phyloP scores from a whole-genome alignment of 2,113 vertebrate genomes.

The Mormyrus iriodes region DNA sequence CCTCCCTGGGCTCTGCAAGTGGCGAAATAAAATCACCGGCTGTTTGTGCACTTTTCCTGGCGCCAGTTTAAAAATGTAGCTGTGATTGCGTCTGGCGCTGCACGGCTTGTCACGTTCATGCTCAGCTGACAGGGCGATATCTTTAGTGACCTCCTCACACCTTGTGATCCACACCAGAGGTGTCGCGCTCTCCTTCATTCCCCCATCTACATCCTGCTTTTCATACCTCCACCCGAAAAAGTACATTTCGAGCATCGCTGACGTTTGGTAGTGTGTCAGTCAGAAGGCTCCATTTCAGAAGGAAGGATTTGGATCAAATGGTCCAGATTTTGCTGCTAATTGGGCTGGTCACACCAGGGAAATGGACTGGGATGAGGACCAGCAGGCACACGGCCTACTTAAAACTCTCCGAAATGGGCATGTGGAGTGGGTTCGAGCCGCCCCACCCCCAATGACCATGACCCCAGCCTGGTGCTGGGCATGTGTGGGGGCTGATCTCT shows the following conservation, averaged over 20 bases:
- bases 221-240: not conserved
- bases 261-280: not conserved
- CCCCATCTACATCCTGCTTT: not conserved
- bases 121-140: not conserved
- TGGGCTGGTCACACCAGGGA: not conserved
- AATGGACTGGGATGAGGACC: not conserved
- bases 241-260: not conserved
- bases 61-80: not conserved
- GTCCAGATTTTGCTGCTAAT: not conserved
- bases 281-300: not conserved
- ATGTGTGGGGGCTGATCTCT: not conserved
- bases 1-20: not conserved
- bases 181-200: not conserved
- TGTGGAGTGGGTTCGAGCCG: not conserved
- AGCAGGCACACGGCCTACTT: not conserved
- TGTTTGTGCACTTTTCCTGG: not conserved
- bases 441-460: not conserved
- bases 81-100: not conserved
- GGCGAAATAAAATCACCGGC: not conserved
- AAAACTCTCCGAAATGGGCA: not conserved
- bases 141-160: not conserved
- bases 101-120: rapidly evolving
- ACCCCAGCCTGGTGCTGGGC: not conserved
- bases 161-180: not conserved
- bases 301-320: not conserved